Percentiles rank a stretch among this genome's conserved stretches.
Conservation (phyloP, 2,888 invertebrate genomes). For the Limenitis camilla region DNA sequence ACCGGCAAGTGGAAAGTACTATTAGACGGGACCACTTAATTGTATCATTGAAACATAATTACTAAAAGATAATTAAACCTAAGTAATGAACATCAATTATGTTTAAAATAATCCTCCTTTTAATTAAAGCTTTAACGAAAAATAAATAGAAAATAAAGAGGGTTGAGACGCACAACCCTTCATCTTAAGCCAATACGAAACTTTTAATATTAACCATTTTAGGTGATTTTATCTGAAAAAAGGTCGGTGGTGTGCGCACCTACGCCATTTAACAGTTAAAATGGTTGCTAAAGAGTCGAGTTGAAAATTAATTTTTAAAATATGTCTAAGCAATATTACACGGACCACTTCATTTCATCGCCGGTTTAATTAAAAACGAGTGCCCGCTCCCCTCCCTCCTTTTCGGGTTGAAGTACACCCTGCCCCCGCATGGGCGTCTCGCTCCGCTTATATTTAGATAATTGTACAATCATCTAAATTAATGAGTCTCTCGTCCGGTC, state of each 20-base stretch:
- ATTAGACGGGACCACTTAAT: constrained; percentile 19
- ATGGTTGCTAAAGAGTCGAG: constrained; percentile 24
- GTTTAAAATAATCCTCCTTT: constrained; percentile 71
- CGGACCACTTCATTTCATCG: constrained; percentile 75
- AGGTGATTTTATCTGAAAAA: constrained; percentile 2
- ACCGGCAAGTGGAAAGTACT: constrained; percentile 15
- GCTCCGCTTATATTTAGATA: constrained; percentile 75
- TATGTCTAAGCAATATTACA: constrained; percentile 74
- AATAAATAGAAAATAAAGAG: constrained; percentile 59
- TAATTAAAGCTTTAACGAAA: constrained; percentile 72
- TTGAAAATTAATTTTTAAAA: constrained; percentile 69
- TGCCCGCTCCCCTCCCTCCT: constrained; percentile 68
- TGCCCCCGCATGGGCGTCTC: constrained; percentile 63
- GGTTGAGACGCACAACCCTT: constrained; percentile 54
- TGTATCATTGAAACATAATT: constrained; percentile 67
- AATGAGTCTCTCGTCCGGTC: constrained; percentile 73
- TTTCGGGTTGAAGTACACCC: constrained; percentile 69
- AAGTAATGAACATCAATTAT: constrained; percentile 71
- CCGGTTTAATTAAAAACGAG: constrained; percentile 75
- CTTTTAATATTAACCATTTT: constrained; percentile 1
- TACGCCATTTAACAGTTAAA: constrained; percentile 17
- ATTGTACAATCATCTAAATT: constrained; percentile 76
- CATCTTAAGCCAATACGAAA: constrained; percentile 27
- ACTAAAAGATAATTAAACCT: constrained; percentile 71
- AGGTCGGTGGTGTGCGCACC: constrained; percentile 2